Percentiles rank a stretch among this genome's conserved stretches.
Evolutionary conservation across 2,113 vertebrate species (phyloP).

Genomic region (Oriolus oriolus): DNA sequence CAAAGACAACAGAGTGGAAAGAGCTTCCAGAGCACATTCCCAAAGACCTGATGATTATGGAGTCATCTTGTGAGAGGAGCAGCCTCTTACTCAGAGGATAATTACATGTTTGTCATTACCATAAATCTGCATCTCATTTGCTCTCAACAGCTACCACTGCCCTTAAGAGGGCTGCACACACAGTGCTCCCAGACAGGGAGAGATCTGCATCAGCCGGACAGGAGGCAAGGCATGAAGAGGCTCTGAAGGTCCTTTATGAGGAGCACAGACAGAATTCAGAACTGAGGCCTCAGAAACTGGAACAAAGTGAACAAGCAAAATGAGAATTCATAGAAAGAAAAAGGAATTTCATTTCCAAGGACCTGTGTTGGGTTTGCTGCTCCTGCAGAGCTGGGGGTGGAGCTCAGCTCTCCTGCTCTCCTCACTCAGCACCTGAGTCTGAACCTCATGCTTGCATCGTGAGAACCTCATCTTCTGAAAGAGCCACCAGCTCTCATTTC

Average conservation of each 20-base stretch:
- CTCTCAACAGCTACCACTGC: background rate
- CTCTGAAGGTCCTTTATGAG: background rate
- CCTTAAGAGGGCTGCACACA: background rate
- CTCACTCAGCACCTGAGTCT: background rate
- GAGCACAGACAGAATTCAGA: background rate
- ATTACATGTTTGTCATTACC: background rate
- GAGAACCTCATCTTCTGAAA: background rate
- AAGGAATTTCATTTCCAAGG: background rate
- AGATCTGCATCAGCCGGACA: background rate
- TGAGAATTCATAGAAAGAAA: background rate
- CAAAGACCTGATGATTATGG: background rate
- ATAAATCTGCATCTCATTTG: constrained; percentile 34
- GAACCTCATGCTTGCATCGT: background rate
- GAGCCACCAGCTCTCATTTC: background rate
- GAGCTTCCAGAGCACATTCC: background rate
- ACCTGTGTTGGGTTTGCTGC: background rate
- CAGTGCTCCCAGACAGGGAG: background rate
- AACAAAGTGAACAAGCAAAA: background rate
- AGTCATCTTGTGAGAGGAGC: background rate
- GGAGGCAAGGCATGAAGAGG: background rate
- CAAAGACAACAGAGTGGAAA: background rate
- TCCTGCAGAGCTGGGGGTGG: background rate
- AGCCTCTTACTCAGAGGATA: constrained; percentile 3
- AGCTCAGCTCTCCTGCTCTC: background rate
- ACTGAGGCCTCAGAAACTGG: background rate